Conservation (phyloP, 2,113 vertebrate genomes). For the Diadophis punctatus region DNA sequence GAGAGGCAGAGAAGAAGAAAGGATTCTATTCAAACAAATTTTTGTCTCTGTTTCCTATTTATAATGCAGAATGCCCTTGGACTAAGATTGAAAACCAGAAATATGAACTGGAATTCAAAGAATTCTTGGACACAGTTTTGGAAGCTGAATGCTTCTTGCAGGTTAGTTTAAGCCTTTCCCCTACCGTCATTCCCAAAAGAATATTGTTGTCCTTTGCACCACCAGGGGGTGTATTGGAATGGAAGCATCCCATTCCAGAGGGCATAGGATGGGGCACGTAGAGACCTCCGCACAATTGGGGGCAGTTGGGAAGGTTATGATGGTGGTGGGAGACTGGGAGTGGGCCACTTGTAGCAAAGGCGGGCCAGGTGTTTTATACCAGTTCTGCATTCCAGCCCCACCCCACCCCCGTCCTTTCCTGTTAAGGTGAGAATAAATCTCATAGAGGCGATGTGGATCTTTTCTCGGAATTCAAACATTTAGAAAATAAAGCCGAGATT, state of each 20-base stretch:
- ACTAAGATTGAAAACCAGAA: conserved; percentile 66
- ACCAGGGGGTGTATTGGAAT: neutral
- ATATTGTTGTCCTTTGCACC: neutral
- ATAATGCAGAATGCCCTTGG: conserved; percentile 79
- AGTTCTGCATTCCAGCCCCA: neutral
- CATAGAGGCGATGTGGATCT: too few relatives aligned
- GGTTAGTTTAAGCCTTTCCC: conserved; percentile 64
- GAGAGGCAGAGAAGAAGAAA: neutral
- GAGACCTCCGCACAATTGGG: neutral
- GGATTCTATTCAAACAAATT: neutral
- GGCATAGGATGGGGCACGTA: neutral
- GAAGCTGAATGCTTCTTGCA: conserved; percentile 84
- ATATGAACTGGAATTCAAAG: conserved; percentile 70
- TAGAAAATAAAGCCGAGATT: too few relatives aligned
- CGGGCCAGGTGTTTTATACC: neutral
- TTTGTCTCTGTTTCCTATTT: conserved; percentile 32
- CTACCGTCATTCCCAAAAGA: neutral
- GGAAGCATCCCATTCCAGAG: neutral
- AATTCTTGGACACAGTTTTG: conserved; percentile 78
- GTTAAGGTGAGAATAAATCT: too few relatives aligned
- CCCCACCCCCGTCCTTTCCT: neutral
- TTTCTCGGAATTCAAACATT: too few relatives aligned
- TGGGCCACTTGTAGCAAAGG: neutral
- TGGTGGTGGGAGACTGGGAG: neutral
- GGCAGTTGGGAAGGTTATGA: neutral